Evolutionary conservation across 2,113 vertebrate genomes (phyloP).

Genomic region (Thamnophis sirtalis): DNA sequence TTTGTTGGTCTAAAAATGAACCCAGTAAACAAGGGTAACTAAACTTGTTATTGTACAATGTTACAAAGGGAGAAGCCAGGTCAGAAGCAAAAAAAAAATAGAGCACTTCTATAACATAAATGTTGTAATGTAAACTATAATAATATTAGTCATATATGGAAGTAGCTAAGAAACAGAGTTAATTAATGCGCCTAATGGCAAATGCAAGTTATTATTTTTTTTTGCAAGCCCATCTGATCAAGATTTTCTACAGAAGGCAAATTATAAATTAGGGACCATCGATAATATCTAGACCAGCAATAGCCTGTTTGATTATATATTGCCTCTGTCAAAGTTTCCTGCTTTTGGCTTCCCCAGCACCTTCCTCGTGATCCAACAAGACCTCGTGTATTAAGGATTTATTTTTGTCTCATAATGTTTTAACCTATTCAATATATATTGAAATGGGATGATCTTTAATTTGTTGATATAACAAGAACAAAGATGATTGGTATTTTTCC

Average conservation of each 20-base stretch:
- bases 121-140: constrained; percentile 45
- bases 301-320: background rate
- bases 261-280: background rate
- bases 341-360: background rate
- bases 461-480: background rate
- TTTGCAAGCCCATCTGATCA: constrained; percentile 35
- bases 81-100: constrained; percentile 36
- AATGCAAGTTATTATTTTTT: constrained; percentile 37
- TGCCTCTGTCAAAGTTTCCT: background rate
- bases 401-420: background rate
- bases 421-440: background rate
- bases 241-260: background rate
- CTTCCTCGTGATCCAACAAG: background rate
- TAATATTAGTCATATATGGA: background rate
- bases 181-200: constrained; percentile 25
- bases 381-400: background rate
- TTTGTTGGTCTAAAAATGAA: constrained; percentile 35
- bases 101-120: constrained; percentile 7
- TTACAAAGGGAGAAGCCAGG: constrained; percentile 16
- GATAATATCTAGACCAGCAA: background rate
- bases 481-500: constrained; percentile 22
- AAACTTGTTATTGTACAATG: constrained; percentile 25
- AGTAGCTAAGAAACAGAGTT: constrained; percentile 25
- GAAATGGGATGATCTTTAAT: background rate
- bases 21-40: constrained; percentile 46